Evolutionary conservation across 2,888 invertebrate species (phyloP).

Genomic region (Acheta domesticus): DNA sequence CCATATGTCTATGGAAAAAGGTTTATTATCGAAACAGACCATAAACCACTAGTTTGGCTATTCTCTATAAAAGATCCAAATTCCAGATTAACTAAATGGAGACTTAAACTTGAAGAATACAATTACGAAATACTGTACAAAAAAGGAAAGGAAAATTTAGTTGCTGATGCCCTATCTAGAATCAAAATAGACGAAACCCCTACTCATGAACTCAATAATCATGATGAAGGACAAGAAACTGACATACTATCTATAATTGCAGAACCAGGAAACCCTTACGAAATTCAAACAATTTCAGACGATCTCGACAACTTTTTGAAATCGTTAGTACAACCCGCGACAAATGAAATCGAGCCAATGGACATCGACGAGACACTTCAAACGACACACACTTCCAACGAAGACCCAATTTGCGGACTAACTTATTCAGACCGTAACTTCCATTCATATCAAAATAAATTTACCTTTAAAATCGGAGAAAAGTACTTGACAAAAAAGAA

Average conservation of each 20-base stretch:
- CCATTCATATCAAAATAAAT: neutral
- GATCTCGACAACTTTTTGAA: neutral
- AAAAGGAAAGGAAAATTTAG: conserved; percentile 21
- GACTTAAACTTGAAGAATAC: conserved; percentile 11
- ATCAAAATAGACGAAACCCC: neutral
- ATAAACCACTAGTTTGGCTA: conserved; percentile 25
- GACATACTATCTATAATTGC: neutral
- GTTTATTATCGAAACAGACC: conserved; percentile 27
- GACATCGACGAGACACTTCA: neutral
- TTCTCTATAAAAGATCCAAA: conserved; percentile 11
- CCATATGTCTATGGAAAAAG: neutral
- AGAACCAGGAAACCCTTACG: neutral
- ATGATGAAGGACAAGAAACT: neutral
- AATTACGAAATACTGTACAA: conserved; percentile 12
- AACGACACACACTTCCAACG: neutral
- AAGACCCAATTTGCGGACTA: neutral
- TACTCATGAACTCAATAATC: neutral
- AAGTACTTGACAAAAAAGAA: neutral
- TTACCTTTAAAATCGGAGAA: neutral
- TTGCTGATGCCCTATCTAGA: conserved; percentile 22
- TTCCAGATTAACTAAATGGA: conserved; percentile 19
- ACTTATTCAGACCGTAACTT: neutral
- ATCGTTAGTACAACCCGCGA: no score
- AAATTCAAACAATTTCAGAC: neutral
- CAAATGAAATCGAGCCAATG: neutral